Percentiles rank a stretch among this genome's conserved stretches.
These are phyloP conservation scores for Caenorhabditis sp. DNA, from an alignment of 2,888 invertebrate genomes.

Conservation along the genomic window DNA sequence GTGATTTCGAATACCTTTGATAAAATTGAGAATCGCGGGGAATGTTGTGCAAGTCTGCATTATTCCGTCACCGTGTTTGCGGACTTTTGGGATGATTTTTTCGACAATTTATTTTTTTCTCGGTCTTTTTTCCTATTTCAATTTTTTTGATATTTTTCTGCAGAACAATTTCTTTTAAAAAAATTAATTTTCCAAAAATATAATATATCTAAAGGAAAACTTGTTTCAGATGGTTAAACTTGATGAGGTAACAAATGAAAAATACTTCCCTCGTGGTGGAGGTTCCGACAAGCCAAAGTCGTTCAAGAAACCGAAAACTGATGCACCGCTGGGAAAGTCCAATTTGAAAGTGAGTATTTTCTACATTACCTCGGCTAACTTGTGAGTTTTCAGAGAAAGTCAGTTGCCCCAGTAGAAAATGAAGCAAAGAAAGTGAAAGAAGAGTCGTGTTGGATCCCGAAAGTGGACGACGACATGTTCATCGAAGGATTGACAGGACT, in stretches of 20 bases:
- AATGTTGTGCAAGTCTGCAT: conserved; percentile 15
- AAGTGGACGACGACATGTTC: conserved; percentile 61
- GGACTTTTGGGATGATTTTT: background rate
- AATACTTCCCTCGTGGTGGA: conserved; percentile 63
- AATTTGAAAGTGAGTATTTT: conserved; percentile 34
- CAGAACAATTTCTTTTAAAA: too few relatives aligned
- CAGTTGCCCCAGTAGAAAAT: conserved; percentile 30
- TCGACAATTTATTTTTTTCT: background rate
- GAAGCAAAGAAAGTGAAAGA: conserved; percentile 53
- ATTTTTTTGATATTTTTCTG: too few relatives aligned
- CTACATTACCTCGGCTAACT: background rate
- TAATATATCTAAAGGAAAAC: too few relatives aligned
- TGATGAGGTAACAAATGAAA: conserved; percentile 57
- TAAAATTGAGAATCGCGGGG: background rate
- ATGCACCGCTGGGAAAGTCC: conserved; percentile 17
- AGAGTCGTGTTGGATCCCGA: conserved; percentile 45
- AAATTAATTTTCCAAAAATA: too few relatives aligned
- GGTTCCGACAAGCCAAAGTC: conserved; percentile 35
- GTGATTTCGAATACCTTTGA: too few relatives aligned
- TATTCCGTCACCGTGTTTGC: conserved; percentile 9
- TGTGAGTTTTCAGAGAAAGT: conserved; percentile 52
- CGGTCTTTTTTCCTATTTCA: too few relatives aligned
- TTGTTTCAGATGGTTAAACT: conserved; percentile 65
- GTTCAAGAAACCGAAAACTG: background rate
- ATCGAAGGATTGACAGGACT: conserved; percentile 74